Evolutionary conservation across 1,140 invertebrate species (phyloP), one percentile per base, ranked within the genome.

Genomic region (Teleopsis dalmanni): DNA sequence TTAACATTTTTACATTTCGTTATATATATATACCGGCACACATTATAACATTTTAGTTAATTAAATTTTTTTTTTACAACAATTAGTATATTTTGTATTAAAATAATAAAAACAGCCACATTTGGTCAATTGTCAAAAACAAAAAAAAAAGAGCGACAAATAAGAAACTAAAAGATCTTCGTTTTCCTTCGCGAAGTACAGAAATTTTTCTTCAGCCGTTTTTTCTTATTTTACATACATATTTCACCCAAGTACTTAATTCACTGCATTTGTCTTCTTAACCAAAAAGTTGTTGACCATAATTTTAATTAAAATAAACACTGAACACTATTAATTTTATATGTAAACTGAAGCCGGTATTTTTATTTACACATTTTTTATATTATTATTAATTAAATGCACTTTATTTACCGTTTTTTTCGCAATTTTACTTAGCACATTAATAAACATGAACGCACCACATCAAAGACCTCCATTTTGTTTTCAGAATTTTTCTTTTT

Each of bases 381-480:
- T 50, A 57, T 21, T 49, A 58, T 56, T 56, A 31, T 50, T 45
- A 50, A 63, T 57, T 63, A 37, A 58, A 58, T 59, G 13, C 53
- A 60, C 57, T 60, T 54, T 53, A 50, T 41, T 60, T 63, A 65
- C 62, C 65, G 58, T 63, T 68, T n/a, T n/a, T n/a, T 62, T 60
- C 55, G 56, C 56, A 65, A 67, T 50, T 61, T 63, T 57, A 56
- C 55, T 62, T 61, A 65, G 54, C 65, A 60, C 57, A 55, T 55
- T 59, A 56, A 53, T 52, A 58, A 57, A 62, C 56, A 63, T 48
- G 60, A 60, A 68, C 65, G 62, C 62, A 65, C 62, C 58, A 65
- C 59, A 63, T 58, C 58, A 65, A 62, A 56, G 60, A 62, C 65
- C 65, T 66, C 65, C 65, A 70, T 70, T 70, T 70, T 69, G 65